Conservation (phyloP, 2,888 invertebrate genomes). For the Cantharis flavilabris region DNA sequence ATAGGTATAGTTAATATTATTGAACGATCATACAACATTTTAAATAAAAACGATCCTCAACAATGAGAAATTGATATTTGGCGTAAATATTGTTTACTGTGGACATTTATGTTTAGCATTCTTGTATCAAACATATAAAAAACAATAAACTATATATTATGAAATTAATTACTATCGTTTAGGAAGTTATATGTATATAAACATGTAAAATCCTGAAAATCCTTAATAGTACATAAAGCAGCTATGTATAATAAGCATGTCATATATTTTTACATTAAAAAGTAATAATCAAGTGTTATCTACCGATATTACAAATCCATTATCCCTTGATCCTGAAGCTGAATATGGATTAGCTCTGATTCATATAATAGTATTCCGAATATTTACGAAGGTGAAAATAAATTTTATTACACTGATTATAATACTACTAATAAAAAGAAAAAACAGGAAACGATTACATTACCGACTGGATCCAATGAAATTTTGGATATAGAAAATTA, state of each 20-base stretch:
- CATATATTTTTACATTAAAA: constrained; percentile 14
- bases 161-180: neutral
- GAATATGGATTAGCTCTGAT: neutral
- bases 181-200: neutral
- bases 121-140: too few relatives aligned
- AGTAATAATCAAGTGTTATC: neutral
- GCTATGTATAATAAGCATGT: neutral
- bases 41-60: too few relatives aligned
- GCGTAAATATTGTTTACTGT: too few relatives aligned
- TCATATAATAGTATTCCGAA: constrained; percentile 40
- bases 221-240: neutral
- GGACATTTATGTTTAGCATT: too few relatives aligned
- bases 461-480: constrained; percentile 45
- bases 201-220: neutral
- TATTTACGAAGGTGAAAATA: constrained; percentile 44
- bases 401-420: constrained; percentile 36
- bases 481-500: constrained; percentile 38
- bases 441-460: neutral
- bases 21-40: too few relatives aligned
- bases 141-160: neutral
- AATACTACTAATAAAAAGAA: constrained; percentile 26
- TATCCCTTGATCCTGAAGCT: neutral
- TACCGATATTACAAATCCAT: neutral
- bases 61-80: too few relatives aligned
- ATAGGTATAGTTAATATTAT: too few relatives aligned